A percentile compares a stretch with the other conserved stretches of the same genome.
phyloP scores from a whole-genome alignment of 2,888 invertebrate genomes.

The Melipona beecheii region DNA sequence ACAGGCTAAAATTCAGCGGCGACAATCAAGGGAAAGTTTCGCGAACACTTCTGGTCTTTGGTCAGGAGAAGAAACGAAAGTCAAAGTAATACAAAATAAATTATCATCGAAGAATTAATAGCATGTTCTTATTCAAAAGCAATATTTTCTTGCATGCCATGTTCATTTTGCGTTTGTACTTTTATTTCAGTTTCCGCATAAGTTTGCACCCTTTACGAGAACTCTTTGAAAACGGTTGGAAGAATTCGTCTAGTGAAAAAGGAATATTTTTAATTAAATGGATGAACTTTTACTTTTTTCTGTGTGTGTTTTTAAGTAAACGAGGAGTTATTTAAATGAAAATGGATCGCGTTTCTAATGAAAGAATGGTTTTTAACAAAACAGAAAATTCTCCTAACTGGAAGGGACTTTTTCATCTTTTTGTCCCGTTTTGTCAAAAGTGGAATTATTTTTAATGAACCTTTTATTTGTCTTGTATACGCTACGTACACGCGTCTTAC shows the following conservation, averaged over 20 bases:
- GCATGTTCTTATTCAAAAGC: not conserved
- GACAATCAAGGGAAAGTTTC: not conserved
- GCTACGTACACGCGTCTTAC: not conserved
- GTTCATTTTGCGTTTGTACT: not conserved
- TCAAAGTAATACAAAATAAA: not conserved
- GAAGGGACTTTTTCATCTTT: not conserved
- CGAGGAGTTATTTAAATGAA: not conserved
- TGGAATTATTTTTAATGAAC: too few species aligned
- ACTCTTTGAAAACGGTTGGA: not conserved
- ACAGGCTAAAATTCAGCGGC: not conserved
- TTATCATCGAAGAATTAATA: not conserved
- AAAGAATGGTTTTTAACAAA: not conserved
- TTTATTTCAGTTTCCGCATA: not conserved
- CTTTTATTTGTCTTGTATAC: too few species aligned
- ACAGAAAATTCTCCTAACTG: not conserved
- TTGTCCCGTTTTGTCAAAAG: not conserved
- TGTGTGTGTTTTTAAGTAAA: not conserved
- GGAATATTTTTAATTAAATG: not conserved
- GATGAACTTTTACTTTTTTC: not conserved
- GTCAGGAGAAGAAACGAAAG: not conserved
- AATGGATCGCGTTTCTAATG: not conserved
- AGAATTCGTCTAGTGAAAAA: not conserved
- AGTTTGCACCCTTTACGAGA: not conserved
- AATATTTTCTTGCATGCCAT: not conserved
- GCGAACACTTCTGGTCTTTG: not conserved